Evolutionary conservation across 2,888 invertebrate genomes (phyloP), one percentile per base, ranked within the genome.

Genomic region (Pecten maximus): DNA sequence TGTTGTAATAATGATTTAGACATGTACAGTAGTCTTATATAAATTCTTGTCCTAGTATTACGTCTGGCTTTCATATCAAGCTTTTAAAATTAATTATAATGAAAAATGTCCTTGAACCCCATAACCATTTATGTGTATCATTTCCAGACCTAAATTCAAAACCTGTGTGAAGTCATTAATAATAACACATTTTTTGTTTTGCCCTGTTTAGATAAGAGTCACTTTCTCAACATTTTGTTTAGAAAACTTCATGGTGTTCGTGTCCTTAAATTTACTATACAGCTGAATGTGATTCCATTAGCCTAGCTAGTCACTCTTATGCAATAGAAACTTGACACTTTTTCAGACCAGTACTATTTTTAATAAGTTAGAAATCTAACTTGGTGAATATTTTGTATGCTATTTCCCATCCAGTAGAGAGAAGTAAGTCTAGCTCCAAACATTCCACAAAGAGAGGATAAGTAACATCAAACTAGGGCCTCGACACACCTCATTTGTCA

Each of bases 191-290:
- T 4, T 23, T 60, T n/a, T n/a, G 6, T 23, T 60, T 23, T 23
- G 6, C 23, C n/a, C 2, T 2, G 19, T 74, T 74, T 35, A 74
- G 74, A 74, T 74, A 74, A 10, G 35, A 74, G 1, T 28, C 74
- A 74, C 35, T 28, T 28, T 74, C 23, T 2, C 74, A 35, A 28
- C 28, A 74, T 74, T 74, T 74, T 74, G 74, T 74, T 74, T 35
- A 74, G 74, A 74, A 28, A 15, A 28, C 74, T 74, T 74, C 74
- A 74, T 28, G 74, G 74, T 74, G 74, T 74, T 74, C 74, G 8
- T 35, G 28, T 23, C 35, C 74, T 35, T 35, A 28, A 74, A 28
- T 74, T 35, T 74, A 23, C 35, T 74, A 6, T 15, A 28, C 35
- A 28, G 12, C 10, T 8, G 16, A 12, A 74, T 74, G 74, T 74